Base-by-base conservation (phyloP, 2,888 invertebrate genomes). In the Cataglyphis altisquamis region DNA sequence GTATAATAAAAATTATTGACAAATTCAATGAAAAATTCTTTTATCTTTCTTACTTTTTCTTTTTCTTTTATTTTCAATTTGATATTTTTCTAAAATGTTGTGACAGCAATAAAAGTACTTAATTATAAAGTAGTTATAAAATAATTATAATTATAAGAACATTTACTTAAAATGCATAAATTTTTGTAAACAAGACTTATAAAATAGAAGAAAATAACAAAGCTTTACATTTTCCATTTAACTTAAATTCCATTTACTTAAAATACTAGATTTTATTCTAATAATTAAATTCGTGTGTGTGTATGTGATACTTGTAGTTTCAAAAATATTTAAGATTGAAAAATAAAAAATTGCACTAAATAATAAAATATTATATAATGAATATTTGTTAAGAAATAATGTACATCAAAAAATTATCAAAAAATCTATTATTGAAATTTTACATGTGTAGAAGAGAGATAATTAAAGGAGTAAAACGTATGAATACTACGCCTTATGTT, bases 191-290 rank as follows among this genome's bases (percentile, higher is more conserved):
- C 1, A 74, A 66, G n/a, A 74, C 15, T 41, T 39, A 5, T 3
- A 68, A 52, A 52, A 29, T 55, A 66, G 1, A 55, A 25, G 0
- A 25, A 52, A 25, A 21, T 18, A 18, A 62, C 12, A 41, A 55
- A 68, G 12, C 8, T 77, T 75, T 5, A 25, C 25, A 25, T 36
- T 57, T 29, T 15, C 4, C 1, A 12, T n/a, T 66, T 77, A 67
- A 41, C 5, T 12, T 25, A 25, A 25, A 25, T 25, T 25, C 25
- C 25, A 25, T 25, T 25, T 25, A 25, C 1, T 25, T 3, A 0
- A 48, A 66, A 52, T 39, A n/a, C 55, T 52, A 52, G 8, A 55
- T 67, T 55, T 39, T n/a, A 77, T 77, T 36, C 39, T 6, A 36
- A 45, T 5, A 12, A 64, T 66, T 52, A 32, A 15, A 55, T 55